Evolutionary conservation across 2,113 vertebrate genomes (phyloP).

Genomic region (Saccopteryx leptura): DNA sequence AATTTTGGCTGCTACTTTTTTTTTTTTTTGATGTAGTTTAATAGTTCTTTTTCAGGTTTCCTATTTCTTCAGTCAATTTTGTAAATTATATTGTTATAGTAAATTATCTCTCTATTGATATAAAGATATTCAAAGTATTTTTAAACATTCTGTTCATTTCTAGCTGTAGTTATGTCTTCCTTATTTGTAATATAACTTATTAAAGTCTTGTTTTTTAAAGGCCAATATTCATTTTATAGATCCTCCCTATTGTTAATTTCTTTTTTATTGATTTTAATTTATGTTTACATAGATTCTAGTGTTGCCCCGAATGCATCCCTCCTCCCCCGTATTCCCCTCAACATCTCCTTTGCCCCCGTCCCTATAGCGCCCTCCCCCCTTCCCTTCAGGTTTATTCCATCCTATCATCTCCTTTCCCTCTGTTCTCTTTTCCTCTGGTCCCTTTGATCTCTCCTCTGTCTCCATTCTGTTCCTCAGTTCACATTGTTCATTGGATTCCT

Average conservation of each 20-base stretch:
- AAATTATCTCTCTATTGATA: slow-evolving; percentile 2
- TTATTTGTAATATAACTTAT: slow-evolving; percentile 6
- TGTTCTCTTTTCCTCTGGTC: too few relatives aligned
- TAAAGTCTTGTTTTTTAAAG: slow-evolving; percentile 41
- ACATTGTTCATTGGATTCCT: too few relatives aligned
- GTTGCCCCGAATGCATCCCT: too few relatives aligned
- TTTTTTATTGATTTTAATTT: neutral
- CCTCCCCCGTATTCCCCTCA: too few relatives aligned
- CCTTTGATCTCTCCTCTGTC: too few relatives aligned
- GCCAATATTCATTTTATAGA: neutral
- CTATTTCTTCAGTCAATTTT: neutral
- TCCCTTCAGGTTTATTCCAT: too few relatives aligned
- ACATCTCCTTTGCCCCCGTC: too few relatives aligned
- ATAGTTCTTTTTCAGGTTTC: slow-evolving; percentile 17
- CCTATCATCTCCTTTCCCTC: too few relatives aligned
- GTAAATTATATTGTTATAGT: slow-evolving; percentile 22
- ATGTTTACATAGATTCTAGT: too few relatives aligned
- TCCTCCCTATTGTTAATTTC: neutral
- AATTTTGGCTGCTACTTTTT: neutral
- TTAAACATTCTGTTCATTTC: neutral
- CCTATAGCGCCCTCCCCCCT: too few relatives aligned
- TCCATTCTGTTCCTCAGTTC: too few relatives aligned
- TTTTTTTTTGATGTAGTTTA: neutral
- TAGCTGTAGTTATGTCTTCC: neutral
- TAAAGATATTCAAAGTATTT: slow-evolving; percentile 19